Evolutionary conservation across 1,140 invertebrate species (phyloP).

Genomic region (Cardiocondyla obscurior): DNA sequence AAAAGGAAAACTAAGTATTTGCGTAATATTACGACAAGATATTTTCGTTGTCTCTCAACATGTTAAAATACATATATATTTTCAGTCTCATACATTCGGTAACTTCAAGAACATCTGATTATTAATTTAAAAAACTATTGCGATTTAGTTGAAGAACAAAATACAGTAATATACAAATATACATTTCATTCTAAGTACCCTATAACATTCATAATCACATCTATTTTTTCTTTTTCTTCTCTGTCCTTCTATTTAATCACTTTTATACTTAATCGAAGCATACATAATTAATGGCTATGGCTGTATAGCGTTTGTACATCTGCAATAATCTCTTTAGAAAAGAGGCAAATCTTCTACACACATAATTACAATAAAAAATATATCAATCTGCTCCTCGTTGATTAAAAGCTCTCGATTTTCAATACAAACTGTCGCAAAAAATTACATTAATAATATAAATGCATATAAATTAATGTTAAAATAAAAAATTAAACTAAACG

Average conservation of each 20-base stretch:
- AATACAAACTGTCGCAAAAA: not conserved
- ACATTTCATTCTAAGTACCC: not conserved
- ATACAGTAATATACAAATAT: slow-evolving; percentile 15
- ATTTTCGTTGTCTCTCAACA: slow-evolving; percentile 15
- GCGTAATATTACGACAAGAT: not conserved
- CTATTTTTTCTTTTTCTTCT: not conserved
- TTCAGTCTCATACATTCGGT: slow-evolving; percentile 22
- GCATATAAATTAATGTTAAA: not conserved
- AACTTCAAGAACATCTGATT: slow-evolving; percentile 9
- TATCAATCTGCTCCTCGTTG: not conserved
- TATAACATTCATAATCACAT: not conserved
- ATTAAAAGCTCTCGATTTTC: not conserved
- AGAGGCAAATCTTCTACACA: slow-evolving; percentile 23
- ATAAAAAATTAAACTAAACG: not conserved
- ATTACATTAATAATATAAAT: not conserved
- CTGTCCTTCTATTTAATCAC: not conserved
- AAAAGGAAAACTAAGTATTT: not conserved
- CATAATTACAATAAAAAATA: not conserved
- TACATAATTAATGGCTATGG: slow-evolving; percentile 27
- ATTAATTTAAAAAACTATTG: not conserved
- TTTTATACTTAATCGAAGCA: slow-evolving; percentile 20
- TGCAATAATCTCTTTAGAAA: slow-evolving; percentile 36
- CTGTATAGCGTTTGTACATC: slow-evolving; percentile 38
- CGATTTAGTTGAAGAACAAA: not conserved
- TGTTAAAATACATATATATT: not conserved